Evolutionary conservation across 2,797 vertebrate species (phyloP).

Genomic region (Mionectes olivaceus): DNA sequence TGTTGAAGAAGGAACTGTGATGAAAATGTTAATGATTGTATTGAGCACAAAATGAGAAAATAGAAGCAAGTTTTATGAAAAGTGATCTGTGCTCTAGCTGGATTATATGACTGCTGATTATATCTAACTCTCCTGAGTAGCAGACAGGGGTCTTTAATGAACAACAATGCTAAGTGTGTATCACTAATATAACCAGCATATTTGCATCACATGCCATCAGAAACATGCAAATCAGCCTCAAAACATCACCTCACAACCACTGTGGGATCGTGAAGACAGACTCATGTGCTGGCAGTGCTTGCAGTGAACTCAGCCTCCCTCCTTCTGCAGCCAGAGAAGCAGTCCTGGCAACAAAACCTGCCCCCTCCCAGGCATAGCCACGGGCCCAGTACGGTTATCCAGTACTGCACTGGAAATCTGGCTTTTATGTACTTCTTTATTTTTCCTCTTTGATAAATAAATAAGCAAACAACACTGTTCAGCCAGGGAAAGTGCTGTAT

Average conservation of each 20-base stretch:
- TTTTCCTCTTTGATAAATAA: not conserved
- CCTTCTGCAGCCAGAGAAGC: not conserved
- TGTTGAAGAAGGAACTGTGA: not conserved
- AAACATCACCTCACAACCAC: not conserved
- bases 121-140: not conserved
- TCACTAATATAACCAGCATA: not conserved
- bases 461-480: not conserved
- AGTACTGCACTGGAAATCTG: not conserved
- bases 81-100: not conserved
- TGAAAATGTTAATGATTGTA: not conserved
- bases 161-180: not conserved
- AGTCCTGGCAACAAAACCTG: not conserved
- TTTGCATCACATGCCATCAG: not conserved
- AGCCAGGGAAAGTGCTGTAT: not conserved
- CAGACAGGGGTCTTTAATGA: not conserved
- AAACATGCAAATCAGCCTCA: not conserved
- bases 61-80: not conserved
- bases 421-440: not conserved
- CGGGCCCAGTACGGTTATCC: not conserved
- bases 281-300: not conserved
- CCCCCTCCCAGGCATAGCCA: not conserved
- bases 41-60: constrained; percentile 4
- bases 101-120: not conserved
- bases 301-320: not conserved
- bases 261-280: not conserved